Base-by-base conservation (phyloP, 2,113 vertebrate genomes). In the Callospermophilus lateralis region DNA sequence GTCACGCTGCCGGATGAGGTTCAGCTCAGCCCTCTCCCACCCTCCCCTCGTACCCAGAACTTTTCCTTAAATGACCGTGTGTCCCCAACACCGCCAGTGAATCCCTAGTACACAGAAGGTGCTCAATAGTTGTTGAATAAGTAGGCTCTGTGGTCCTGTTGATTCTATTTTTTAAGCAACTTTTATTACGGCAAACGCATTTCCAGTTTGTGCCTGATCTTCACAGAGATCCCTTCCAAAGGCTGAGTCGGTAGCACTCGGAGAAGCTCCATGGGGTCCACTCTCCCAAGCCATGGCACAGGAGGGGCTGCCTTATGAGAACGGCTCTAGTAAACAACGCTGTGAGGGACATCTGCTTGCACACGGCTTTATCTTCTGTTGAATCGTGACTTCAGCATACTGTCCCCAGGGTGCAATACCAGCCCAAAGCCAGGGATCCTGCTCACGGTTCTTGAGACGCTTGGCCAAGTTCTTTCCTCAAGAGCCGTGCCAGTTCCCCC, bases 231-330 rank as follows among this genome's bases (percentile, higher is more conserved):
- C 24, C 26, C 8, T 5, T 28, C 39, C 3, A 6, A 0, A 65
- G 53, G 30, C 89, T 19, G 51, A n/a, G 8, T 28, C 9, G 3
- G 26, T 0, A 37, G 68, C 13, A 1, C 6, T 1, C 20, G 0
- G 1, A 0, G 39, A 8, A 37, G 58, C 0, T 0, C 5, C 28
- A 4, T 6, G 8, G 61, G 8, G 11, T 4, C 1, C 1, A 8
- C 8, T 4, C 20, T 48, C 9, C 58, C 4, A 5, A 67, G 13
- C 37, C 61, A 45, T 12, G 19, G 34, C 9, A 34, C 0, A 0
- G 1, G 17, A 0, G 0, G 3, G 24, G 13, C 9, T 15, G 20
- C 26, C 39, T 12, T 13, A 0, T 3, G 20, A 11, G 12, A 8
- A 1, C 0, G 0, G 6, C 4, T 0, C 48, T 70, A 19, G 4